Conservation (phyloP, 2,888 invertebrate genomes). For the Chalcosyrphus nemorum region DNA sequence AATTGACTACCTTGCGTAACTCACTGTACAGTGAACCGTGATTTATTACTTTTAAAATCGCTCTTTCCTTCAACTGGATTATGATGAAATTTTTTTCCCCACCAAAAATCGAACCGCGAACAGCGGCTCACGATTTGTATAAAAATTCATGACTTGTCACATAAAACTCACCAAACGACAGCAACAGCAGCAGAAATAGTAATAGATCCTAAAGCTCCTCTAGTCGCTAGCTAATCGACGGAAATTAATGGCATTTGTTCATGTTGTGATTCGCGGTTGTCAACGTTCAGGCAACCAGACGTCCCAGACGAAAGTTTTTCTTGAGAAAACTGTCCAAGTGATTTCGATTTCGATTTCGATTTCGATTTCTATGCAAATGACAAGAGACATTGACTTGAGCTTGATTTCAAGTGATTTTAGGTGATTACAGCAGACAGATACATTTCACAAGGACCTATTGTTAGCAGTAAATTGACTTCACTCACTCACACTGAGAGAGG, state of each 20-base stretch:
- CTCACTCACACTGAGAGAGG: neutral
- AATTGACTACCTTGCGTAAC: constrained; percentile 58
- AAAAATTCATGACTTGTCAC: constrained; percentile 72
- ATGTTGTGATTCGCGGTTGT: constrained; percentile 38
- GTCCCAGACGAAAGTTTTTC: neutral
- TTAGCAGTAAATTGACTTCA: constrained; percentile 5
- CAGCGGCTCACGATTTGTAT: constrained; percentile 64
- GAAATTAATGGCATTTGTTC: constrained; percentile 60
- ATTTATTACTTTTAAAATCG: constrained; percentile 64
- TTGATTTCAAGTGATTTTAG: constrained; percentile 33
- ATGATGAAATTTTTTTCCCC: constrained; percentile 47
- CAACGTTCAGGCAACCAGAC: constrained; percentile 13
- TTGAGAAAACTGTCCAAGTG: constrained; percentile 62
- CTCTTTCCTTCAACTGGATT: constrained; percentile 45
- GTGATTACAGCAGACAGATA: constrained; percentile 1
- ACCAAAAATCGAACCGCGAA: neutral
- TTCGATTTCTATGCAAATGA: constrained; percentile 69
- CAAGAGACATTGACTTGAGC: constrained; percentile 53
- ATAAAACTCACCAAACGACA: constrained; percentile 58
- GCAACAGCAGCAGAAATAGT: neutral
- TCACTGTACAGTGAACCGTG: constrained; percentile 35
- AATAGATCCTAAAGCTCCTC: constrained; percentile 7
- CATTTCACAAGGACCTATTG: constrained; percentile 14
- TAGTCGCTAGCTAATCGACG: constrained; percentile 61
- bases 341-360: no score